Evolutionary conservation across 2,797 vertebrate species (phyloP).

Genomic region (Girardinus metallicus): DNA sequence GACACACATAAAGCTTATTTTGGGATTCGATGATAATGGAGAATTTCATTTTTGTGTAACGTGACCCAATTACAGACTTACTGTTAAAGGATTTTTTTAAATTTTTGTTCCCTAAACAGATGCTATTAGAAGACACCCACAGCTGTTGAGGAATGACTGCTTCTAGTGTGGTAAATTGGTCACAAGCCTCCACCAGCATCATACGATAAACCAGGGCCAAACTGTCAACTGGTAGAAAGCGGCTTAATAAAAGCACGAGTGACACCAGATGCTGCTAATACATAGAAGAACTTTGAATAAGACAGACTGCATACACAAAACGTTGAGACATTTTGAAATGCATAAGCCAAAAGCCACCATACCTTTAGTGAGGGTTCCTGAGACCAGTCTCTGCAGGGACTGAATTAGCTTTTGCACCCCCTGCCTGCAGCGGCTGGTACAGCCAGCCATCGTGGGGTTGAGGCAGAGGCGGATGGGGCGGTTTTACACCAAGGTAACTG

Average conservation of each 20-base stretch:
- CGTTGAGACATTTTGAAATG: neutral
- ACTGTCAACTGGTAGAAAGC: neutral
- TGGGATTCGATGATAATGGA: neutral
- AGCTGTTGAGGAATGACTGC: conserved; percentile 21
- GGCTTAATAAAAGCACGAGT: neutral
- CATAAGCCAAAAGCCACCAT: conserved; percentile 36
- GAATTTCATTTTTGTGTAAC: neutral
- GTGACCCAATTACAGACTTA: neutral
- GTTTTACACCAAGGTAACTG: conserved; percentile 20
- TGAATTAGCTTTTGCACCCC: conserved; percentile 82
- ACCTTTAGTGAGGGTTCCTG: conserved; percentile 84
- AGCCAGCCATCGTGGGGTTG: conserved; percentile 77
- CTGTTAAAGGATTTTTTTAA: neutral
- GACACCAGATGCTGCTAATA: neutral
- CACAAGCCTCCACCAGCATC: neutral
- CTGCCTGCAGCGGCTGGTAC: conserved; percentile 81
- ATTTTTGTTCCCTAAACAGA: neutral
- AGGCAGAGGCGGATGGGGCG: conserved; percentile 8
- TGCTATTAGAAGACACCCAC: conserved; percentile 6
- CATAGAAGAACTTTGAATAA: neutral
- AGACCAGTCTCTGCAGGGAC: conserved; percentile 81
- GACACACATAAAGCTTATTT: neutral
- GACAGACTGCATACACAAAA: neutral
- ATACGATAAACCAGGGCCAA: neutral
- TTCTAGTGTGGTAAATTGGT: conserved; percentile 10